Evolutionary conservation across 2,797 vertebrate species (phyloP).

Genomic region (Peromyscus aztecus): DNA sequence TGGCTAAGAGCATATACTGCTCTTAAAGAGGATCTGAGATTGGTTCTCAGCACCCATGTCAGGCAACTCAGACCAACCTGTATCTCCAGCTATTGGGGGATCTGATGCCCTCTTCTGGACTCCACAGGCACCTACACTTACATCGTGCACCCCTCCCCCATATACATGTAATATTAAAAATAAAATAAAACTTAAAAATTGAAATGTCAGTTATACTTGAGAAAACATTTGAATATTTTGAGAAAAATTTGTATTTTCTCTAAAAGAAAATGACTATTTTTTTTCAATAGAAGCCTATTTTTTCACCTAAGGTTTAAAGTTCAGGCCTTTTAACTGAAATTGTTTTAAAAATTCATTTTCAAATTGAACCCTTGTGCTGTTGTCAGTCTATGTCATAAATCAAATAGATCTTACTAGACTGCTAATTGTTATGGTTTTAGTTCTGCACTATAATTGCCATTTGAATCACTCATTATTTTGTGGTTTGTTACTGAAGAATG

Average conservation of each 20-base stretch:
- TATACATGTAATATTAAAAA: not conserved
- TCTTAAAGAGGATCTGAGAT: not conserved
- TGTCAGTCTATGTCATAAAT: constrained; percentile 35
- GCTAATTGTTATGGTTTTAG: constrained; percentile 13
- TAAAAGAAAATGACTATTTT: constrained; percentile 30
- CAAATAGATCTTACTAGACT: constrained; percentile 52
- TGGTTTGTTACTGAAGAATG: constrained; percentile 53
- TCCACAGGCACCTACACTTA: not conserved
- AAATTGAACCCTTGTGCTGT: constrained; percentile 34
- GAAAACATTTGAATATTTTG: constrained; percentile 60
- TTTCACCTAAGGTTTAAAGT: constrained; percentile 22
- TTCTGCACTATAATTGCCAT: constrained; percentile 51
- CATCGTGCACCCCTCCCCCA: not conserved
- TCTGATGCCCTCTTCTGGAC: not conserved
- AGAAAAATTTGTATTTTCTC: constrained; percentile 42
- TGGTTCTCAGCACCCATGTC: not conserved
- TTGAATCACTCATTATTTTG: constrained; percentile 51
- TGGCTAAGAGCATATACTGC: not conserved
- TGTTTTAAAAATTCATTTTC: constrained; percentile 53
- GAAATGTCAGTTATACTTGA: constrained; percentile 32
- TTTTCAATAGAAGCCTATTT: not conserved
- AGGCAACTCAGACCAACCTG: not conserved
- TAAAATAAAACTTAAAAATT: not conserved
- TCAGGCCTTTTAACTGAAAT: constrained; percentile 26
- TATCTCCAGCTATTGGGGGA: not conserved